Base-by-base conservation (phyloP, 2,797 vertebrate genomes). In the Eremophila alpestris region DNA sequence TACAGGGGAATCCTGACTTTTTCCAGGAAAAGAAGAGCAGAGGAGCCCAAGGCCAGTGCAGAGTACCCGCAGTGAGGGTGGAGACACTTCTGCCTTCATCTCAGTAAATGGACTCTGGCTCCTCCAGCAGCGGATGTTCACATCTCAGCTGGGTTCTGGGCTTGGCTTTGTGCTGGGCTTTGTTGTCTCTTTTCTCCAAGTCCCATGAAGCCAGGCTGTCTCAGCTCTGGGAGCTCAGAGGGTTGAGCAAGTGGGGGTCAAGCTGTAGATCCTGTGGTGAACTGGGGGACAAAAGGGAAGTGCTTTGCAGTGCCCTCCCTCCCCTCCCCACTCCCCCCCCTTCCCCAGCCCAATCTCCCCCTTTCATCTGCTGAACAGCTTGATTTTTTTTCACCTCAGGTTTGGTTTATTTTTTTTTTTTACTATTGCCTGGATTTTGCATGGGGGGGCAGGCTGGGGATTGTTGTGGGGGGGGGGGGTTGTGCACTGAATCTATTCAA, bases 401-500 rank as follows among this genome's bases (percentile, higher is more conserved):
- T 21, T 32, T 22, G 27, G 2, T 1, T 51, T 38, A 10, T 38
- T 38, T 38, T 38, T 16, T 23, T 22, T 56, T 67, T 43, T 32
- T 38, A 70, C 81, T 87, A 38, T 79, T 94, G 83, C 85, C 65
- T 71, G 62, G 82, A 59, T 49, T 97, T 97, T 95, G 89, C 82
- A 63, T 83, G 1, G 74, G 81, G 81, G 89, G 89, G 51, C 93
- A 83, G 93, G 90, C 74, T 97, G 96, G 96, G 96, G 97, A 96
- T 80, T 94, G 58, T 78, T 93, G 36, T 36, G 60, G 73, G 94
- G 79, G 82, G 82, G 87, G 81, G 3, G 7, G 1, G 7, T 14
- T n/a, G 76, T 26, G 80, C 67, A 63, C 46, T 84, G 82, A 93
- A 96, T 92, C 97, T 96, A 95, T 97, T 97, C 94, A 40, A 97